Percentiles rank a stretch among this genome's conserved stretches.
These are phyloP conservation scores for Pollimyrus isidori DNA, from an alignment of 2,113 vertebrate genomes.

Conservation along the genomic window DNA sequence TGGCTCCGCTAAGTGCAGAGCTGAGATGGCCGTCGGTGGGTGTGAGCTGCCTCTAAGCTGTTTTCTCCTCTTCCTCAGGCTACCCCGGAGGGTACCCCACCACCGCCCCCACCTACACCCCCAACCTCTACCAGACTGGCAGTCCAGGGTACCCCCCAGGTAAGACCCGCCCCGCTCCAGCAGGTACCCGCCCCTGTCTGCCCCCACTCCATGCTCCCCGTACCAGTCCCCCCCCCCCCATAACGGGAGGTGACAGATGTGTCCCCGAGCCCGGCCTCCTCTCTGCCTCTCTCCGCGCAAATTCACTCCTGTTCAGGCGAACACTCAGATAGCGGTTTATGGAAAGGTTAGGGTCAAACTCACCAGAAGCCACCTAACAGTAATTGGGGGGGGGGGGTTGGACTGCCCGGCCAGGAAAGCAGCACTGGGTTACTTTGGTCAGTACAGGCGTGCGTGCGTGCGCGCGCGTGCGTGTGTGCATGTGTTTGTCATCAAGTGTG, in stretches of 20 bases:
- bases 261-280: neutral
- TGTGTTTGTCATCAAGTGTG: neutral
- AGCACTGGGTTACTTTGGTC: neutral
- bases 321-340: neutral
- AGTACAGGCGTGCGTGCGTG: too few species aligned
- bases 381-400: neutral
- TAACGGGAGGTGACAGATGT: neutral
- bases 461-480: too few species aligned
- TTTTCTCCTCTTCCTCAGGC: slow-evolving; percentile 56
- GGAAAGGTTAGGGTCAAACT: neutral
- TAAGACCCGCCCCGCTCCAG: slow-evolving; percentile 38
- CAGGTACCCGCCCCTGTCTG: neutral
- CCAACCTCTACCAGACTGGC: slow-evolving; percentile 90
- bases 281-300: neutral
- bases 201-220: neutral
- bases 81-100: slow-evolving; percentile 91
- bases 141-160: slow-evolving; percentile 95
- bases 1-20: neutral
- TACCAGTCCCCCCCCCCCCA: neutral
- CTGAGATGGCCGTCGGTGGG: neutral
- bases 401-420: neutral
- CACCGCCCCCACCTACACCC: slow-evolving; percentile 86
- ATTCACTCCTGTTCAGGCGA: neutral
- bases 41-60: neutral
- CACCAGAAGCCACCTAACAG: neutral